Conservation (phyloP, 1,140 invertebrate species). For the Eulimnadia texana region DNA sequence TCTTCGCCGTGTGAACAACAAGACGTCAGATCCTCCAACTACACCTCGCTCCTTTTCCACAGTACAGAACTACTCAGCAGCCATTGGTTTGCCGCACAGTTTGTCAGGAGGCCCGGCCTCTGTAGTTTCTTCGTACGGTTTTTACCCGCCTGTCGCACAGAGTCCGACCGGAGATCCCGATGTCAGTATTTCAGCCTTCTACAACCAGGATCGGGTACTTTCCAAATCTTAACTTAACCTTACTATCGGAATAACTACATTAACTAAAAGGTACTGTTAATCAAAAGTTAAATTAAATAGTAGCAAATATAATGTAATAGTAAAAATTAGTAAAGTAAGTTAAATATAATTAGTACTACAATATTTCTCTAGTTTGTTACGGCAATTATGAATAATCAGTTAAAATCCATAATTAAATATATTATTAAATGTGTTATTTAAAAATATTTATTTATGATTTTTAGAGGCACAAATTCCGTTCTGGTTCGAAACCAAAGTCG, state of each 20-base stretch:
- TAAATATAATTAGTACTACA: too few species aligned
- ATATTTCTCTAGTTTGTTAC: too few species aligned
- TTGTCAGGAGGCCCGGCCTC: constrained; percentile 16
- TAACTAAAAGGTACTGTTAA: too few species aligned
- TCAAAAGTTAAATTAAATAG: too few species aligned
- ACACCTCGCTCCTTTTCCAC: constrained; percentile 67
- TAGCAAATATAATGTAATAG: too few species aligned
- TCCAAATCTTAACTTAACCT: neutral
- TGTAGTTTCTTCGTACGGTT: constrained; percentile 23
- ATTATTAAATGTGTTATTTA: too few species aligned
- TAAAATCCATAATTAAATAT: too few species aligned
- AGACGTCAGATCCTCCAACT: constrained; percentile 38
- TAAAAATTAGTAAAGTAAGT: too few species aligned
- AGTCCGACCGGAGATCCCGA: constrained; percentile 26
- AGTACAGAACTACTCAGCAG: constrained; percentile 40
- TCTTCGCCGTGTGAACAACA: constrained; percentile 45
- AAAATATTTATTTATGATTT: too few species aligned
- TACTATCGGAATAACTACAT: too few species aligned
- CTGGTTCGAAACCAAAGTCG: neutral
- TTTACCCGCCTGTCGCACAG: constrained; percentile 24
- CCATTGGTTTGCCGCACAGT: constrained; percentile 31
- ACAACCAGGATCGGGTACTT: constrained; percentile 55
- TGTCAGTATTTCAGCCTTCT: constrained; percentile 39
- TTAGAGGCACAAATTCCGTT: constrained; percentile 2
- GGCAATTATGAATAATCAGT: too few species aligned